These are phyloP conservation scores for Aspidiotus destructor DNA, from an alignment of 2,888 invertebrate species.

Conservation along the genomic window DNA sequence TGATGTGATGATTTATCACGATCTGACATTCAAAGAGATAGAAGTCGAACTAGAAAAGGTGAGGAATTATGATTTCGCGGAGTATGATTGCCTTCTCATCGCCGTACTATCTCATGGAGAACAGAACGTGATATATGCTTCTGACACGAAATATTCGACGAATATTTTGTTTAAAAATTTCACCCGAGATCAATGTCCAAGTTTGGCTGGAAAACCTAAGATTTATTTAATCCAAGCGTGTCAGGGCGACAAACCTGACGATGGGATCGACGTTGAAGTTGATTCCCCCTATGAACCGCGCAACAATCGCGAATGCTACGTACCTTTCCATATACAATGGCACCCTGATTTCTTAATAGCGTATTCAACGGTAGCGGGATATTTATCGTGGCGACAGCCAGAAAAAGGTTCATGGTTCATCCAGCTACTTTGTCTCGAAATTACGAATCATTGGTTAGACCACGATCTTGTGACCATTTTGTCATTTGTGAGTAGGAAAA, in stretches of 20 bases:
- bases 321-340: conserved; percentile 56
- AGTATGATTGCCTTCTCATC: conserved; percentile 73
- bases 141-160: conserved; percentile 74
- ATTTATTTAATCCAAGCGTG: conserved; percentile 67
- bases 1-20: conserved; percentile 58
- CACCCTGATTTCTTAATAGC: conserved; percentile 91
- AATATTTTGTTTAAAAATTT: conserved; percentile 62
- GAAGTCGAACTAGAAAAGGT: conserved; percentile 51
- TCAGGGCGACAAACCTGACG: conserved; percentile 78
- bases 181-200: conserved; percentile 69
- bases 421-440: conserved; percentile 76
- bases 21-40: conserved; percentile 61
- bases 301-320: not conserved
- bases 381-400: conserved; percentile 90
- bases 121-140: conserved; percentile 73
- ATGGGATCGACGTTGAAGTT: conserved; percentile 58
- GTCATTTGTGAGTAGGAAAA: conserved; percentile 73
- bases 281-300: conserved; percentile 44
- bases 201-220: conserved; percentile 76
- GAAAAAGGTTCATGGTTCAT: conserved; percentile 94
- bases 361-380: conserved; percentile 89
- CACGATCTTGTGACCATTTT: conserved; percentile 75
- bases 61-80: conserved; percentile 54
- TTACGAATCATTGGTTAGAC: conserved; percentile 60
- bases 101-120: conserved; percentile 86